Evolutionary conservation across 2,113 vertebrate genomes (phyloP), one percentile per base, ranked within the genome.

Genomic region (Synodontis membranacea): DNA sequence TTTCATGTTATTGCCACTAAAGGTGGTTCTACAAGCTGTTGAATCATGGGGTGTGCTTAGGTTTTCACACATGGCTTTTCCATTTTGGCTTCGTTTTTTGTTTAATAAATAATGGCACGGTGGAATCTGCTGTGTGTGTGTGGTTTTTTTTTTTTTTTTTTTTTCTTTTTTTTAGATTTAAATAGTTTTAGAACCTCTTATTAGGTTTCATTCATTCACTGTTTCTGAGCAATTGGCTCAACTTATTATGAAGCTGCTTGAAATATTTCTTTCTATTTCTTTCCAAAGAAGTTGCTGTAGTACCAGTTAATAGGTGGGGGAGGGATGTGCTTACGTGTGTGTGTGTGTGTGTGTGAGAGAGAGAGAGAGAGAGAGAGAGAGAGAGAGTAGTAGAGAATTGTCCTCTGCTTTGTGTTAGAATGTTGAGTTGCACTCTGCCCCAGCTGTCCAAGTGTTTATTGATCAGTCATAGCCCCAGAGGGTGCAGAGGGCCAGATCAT

Each of bases 371-470:
- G n/a, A n/a, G n/a, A n/a, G n/a, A n/a, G n/a, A n/a, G n/a, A n/a
- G 42, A 82, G 31, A 85, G 83, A 52, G 42, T 34, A 37, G 0
- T 42, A 31, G 58, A 25, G 90, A 87, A 80, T 60, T 84, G 84
- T 83, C 84, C 78, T 89, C 72, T 92, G 91, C 70, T 88, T 70
- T 92, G 91, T 93, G 88, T 86, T 90, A 92, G 91, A 94, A 94
- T 93, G 89, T 88, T 89, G 89, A 91, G 90, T 92, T 23, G 34
- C 89, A 66, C 83, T 89, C 87, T 89, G 87, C 89, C 90, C 89
- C 94, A 94, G 93, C 93, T 95, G 94, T 92, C 88, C 82, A 31
- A 70, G 89, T 92, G 86, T 91, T 93, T 94, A 94, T 94, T 94
- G 93, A 95, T 93, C 90, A 75, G 89, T 87, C 85, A 87, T 86